These are phyloP conservation scores for Mionectes macconnelli DNA, from an alignment of 2,113 vertebrate species.

Conservation along the genomic window DNA sequence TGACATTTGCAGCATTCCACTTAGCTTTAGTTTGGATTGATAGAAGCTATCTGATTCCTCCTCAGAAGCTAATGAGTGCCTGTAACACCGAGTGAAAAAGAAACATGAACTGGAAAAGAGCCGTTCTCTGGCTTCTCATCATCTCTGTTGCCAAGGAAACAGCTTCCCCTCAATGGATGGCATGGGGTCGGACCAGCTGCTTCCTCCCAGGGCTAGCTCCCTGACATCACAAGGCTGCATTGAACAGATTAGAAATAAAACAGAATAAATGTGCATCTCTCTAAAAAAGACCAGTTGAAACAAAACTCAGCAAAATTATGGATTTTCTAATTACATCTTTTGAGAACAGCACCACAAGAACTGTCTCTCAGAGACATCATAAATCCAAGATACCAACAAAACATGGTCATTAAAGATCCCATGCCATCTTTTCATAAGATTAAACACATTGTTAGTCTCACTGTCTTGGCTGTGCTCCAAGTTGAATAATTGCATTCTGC, in stretches of 20 bases:
- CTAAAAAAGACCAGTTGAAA: constrained; percentile 34
- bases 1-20: constrained; percentile 2
- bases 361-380: constrained; percentile 16
- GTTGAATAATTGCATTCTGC: constrained; percentile 34
- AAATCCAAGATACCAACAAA: constrained; percentile 13
- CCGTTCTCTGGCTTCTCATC: constrained; percentile 52
- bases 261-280: constrained; percentile 35
- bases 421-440: constrained; percentile 25
- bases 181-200: constrained; percentile 70
- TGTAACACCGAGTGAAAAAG: constrained; percentile 27
- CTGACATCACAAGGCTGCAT: constrained; percentile 52
- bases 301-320: constrained; percentile 12
- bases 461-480: constrained; percentile 39
- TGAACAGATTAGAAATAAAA: constrained; percentile 37
- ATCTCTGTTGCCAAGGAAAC: constrained; percentile 71
- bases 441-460: constrained; percentile 33
- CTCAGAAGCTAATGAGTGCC: constrained; percentile 48
- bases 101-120: constrained; percentile 39
- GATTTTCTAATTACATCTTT: constrained; percentile 52
- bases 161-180: constrained; percentile 48
- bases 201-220: constrained; percentile 68
- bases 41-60: neutral
- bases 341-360: neutral
- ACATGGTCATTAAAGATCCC: constrained; percentile 35
- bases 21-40: constrained; percentile 19